Evolutionary conservation across 2,888 invertebrate genomes (phyloP).

Genomic region (Apodemia duryi): DNA sequence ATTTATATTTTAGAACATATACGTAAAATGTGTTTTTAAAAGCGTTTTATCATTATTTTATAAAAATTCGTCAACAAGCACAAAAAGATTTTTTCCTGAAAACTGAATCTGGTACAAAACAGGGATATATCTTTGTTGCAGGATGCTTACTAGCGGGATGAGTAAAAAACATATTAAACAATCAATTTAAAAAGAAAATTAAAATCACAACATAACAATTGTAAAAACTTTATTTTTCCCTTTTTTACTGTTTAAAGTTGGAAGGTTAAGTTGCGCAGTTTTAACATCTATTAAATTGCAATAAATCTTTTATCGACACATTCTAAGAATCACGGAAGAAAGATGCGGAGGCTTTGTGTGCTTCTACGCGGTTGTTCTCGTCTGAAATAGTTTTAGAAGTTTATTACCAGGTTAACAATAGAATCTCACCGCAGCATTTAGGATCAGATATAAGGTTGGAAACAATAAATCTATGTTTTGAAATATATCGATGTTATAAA

Average conservation of each 20-base stretch:
- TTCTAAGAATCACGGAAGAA: not conserved
- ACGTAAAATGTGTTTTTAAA: no score
- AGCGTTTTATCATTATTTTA: no score
- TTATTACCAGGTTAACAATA: constrained; percentile 30
- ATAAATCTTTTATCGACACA: constrained; percentile 1
- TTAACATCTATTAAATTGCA: not conserved
- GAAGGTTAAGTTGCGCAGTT: not conserved
- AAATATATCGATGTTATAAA: constrained; percentile 24
- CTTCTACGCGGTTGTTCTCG: not conserved
- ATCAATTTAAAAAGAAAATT: no score
- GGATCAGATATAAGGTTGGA: constrained; percentile 39
- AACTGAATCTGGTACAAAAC: no score
- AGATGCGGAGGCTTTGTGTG: constrained; percentile 1
- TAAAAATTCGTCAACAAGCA: no score
- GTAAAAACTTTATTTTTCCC: not conserved
- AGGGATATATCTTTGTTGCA: no score
- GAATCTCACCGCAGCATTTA: constrained; percentile 53
- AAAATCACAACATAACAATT: not conserved
- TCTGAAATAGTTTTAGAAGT: constrained; percentile 21
- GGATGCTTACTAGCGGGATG: no score
- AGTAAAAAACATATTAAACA: no score
- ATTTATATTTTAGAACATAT: no score
- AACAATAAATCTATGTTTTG: no score
- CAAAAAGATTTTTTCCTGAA: no score
- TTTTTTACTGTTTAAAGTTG: not conserved